Evolutionary conservation across 2,888 invertebrate genomes (phyloP).

Genomic region (Herminia tarsipennalis): DNA sequence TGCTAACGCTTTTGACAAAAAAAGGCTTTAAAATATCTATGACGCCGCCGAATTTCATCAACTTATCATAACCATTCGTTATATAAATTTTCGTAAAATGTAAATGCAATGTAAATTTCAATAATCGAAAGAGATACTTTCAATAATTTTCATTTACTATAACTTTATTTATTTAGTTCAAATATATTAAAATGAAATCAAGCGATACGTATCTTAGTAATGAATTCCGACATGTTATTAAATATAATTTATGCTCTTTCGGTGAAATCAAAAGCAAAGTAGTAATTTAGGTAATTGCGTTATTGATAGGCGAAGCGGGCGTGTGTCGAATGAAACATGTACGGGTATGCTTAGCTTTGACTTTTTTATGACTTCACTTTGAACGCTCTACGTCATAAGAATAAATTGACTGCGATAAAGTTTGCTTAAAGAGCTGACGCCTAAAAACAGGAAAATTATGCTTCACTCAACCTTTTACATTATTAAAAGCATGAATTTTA

Average conservation of each 20-base stretch:
- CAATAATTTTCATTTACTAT: slow-evolving; percentile 7
- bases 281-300: slow-evolving; percentile 11
- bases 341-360: background rate
- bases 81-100: background rate
- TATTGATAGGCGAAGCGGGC: background rate
- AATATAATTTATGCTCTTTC: slow-evolving; percentile 9
- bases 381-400: too few species aligned
- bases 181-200: slow-evolving; percentile 34
- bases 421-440: too few species aligned
- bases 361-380: background rate
- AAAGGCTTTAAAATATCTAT: too few species aligned
- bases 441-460: too few species aligned
- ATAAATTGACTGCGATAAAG: too few species aligned
- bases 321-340: background rate
- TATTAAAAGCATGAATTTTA: too few species aligned
- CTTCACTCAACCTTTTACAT: too few species aligned
- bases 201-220: slow-evolving; percentile 25
- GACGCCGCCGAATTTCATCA: too few species aligned
- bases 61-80: too few species aligned
- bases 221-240: slow-evolving; percentile 16
- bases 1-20: too few species aligned
- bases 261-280: slow-evolving; percentile 11
- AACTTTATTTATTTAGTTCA: slow-evolving; percentile 15
- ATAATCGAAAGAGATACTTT: background rate
- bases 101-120: background rate